phyloP scores from a whole-genome alignment of 2,888 invertebrate species.

The Synergus gifuensis region DNA sequence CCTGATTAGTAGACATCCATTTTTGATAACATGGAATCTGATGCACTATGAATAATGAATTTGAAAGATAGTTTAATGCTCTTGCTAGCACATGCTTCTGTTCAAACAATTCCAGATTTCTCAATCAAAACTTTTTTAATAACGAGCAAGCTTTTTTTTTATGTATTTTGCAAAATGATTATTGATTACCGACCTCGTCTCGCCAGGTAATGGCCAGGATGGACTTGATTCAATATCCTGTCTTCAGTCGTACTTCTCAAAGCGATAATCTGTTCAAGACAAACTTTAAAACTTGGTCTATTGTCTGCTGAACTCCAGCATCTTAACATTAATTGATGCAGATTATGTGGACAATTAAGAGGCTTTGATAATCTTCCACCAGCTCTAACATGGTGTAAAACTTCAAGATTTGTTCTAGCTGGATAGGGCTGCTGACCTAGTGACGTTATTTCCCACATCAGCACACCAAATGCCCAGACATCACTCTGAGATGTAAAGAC shows the following conservation, averaged over 20 bases:
- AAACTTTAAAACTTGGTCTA: slow-evolving; percentile 92
- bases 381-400: slow-evolving; percentile 91
- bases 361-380: slow-evolving; percentile 92
- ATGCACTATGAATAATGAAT: neutral
- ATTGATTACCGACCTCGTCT: slow-evolving; percentile 66
- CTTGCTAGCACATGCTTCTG: neutral
- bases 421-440: slow-evolving; percentile 98
- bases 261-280: slow-evolving; percentile 81
- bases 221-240: slow-evolving; percentile 69
- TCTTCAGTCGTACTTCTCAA: slow-evolving; percentile 71
- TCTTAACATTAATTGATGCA: slow-evolving; percentile 90
- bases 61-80: slow-evolving; percentile 2
- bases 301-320: slow-evolving; percentile 93
- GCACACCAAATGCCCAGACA: slow-evolving; percentile 96
- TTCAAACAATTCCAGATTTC: neutral
- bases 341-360: slow-evolving; percentile 88
- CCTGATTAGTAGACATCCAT: no score
- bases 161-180: neutral
- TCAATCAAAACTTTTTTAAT: neutral
- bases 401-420: slow-evolving; percentile 94
- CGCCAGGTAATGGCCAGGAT: slow-evolving; percentile 72
- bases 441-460: slow-evolving; percentile 98
- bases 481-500: slow-evolving; percentile 98
- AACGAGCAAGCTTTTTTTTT: neutral
- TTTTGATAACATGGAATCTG: neutral